Conservation (phyloP, 1,140 invertebrate species). For the Cydia strobilella region DNA sequence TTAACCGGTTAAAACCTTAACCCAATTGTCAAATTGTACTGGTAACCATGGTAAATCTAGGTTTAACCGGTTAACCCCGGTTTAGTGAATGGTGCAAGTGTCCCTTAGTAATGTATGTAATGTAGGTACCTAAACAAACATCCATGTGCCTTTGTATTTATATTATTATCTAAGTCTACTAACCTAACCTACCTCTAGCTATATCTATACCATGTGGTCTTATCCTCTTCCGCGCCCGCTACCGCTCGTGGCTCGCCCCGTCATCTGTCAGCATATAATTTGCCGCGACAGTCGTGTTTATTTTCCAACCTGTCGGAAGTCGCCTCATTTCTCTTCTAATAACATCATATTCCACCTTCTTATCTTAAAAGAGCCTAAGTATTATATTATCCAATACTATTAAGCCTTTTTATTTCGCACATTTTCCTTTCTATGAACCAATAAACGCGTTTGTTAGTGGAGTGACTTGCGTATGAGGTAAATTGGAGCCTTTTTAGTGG, state of each 20-base stretch:
- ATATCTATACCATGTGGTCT: background rate
- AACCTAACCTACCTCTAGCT: too few relatives aligned
- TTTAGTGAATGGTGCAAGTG: too few relatives aligned
- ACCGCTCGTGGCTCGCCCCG: slow-evolving; percentile 31
- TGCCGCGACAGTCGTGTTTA: slow-evolving; percentile 64
- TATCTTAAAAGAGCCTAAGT: background rate
- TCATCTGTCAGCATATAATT: slow-evolving; percentile 48
- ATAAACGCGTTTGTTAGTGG: slow-evolving; percentile 34
- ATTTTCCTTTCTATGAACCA: background rate
- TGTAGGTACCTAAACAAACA: too few relatives aligned
- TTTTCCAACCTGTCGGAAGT: slow-evolving; percentile 62
- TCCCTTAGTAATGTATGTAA: too few relatives aligned
- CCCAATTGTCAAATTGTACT: too few relatives aligned
- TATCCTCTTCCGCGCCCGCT: slow-evolving; percentile 14
- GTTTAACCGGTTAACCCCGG: too few relatives aligned
- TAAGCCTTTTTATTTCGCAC: background rate
- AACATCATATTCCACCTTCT: slow-evolving; percentile 54
- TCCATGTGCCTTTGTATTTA: too few relatives aligned
- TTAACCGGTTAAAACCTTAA: too few relatives aligned
- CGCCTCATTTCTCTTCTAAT: slow-evolving; percentile 50
- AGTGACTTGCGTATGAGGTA: slow-evolving; percentile 48
- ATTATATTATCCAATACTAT: background rate
- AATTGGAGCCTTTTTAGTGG: slow-evolving; percentile 31
- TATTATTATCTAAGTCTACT: too few relatives aligned
- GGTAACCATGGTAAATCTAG: too few relatives aligned